These are phyloP conservation scores for Drosophila miranda DNA, from an alignment of 1,140 invertebrate genomes.

Conservation along the genomic window DNA sequence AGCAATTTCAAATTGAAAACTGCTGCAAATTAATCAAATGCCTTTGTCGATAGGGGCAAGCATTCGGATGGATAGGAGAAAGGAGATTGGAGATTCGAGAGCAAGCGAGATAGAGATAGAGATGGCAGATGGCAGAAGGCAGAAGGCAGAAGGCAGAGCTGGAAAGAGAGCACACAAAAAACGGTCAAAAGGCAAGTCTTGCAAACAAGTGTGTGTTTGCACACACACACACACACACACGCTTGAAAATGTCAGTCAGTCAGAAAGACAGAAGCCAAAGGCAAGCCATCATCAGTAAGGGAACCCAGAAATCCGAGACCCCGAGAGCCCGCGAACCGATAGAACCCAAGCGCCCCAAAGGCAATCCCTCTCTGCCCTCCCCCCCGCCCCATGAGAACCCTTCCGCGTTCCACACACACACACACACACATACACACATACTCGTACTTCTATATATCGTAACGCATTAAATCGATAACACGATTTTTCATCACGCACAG, in stretches of 20 bases:
- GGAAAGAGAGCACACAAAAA: slow-evolving; percentile 14
- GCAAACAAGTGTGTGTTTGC: slow-evolving; percentile 8
- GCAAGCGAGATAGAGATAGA: no score
- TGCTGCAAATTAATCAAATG: slow-evolving; percentile 79
- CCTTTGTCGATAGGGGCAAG: slow-evolving; percentile 33
- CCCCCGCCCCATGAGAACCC: slow-evolving; percentile 7
- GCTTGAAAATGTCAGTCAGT: slow-evolving; percentile 66
- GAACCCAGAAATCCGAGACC: neutral
- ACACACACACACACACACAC: no score
- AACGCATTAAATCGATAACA: slow-evolving; percentile 80
- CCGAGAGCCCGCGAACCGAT: neutral
- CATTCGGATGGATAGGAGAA: no score
- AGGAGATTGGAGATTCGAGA: no score
- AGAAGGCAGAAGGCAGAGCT: slow-evolving; percentile 14
- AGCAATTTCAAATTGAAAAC: slow-evolving; percentile 79
- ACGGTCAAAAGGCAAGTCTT: slow-evolving; percentile 38
- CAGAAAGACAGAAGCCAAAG: slow-evolving; percentile 57
- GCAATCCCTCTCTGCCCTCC: neutral
- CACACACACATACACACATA: neutral
- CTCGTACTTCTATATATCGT: slow-evolving; percentile 21
- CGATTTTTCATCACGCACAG: slow-evolving; percentile 76
- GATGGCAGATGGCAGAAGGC: neutral
- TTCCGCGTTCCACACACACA: slow-evolving; percentile 7
- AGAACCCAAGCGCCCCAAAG: slow-evolving; percentile 1
- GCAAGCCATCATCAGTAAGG: slow-evolving; percentile 7